Evolutionary conservation across 2,113 vertebrate species (phyloP).

Genomic region (Erinaceus europaeus): DNA sequence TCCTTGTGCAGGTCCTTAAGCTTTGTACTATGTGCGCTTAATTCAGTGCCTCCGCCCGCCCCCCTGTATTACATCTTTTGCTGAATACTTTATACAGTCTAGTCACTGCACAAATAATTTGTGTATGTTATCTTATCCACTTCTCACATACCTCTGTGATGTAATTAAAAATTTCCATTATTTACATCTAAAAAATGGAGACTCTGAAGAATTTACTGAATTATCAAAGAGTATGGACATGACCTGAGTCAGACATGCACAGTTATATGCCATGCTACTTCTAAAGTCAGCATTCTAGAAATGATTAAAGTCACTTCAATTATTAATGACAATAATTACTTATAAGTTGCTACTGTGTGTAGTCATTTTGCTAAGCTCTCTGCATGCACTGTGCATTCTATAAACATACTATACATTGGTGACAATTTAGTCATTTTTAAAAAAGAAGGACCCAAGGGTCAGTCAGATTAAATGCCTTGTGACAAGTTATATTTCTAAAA

Average conservation of each 20-base stretch:
- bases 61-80: not conserved
- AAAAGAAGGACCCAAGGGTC: not conserved
- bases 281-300: not conserved
- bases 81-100: not conserved
- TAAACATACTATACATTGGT: too few species aligned
- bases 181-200: not conserved
- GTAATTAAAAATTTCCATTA: not conserved
- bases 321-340: constrained; percentile 4
- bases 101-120: not conserved
- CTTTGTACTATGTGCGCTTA: too few species aligned
- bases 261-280: not conserved
- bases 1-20: too few species aligned
- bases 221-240: not conserved
- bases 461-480: not conserved
- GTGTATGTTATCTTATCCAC: not conserved
- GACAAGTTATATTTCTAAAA: not conserved
- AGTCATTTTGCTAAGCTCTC: not conserved
- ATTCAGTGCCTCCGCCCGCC: too few species aligned
- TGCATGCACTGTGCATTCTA: not conserved
- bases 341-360: not conserved
- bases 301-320: not conserved
- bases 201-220: not conserved
- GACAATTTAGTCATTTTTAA: not conserved
- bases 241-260: not conserved
- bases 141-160: not conserved